Evolutionary conservation across 2,888 invertebrate species (phyloP), one percentile per base, ranked within the genome.

Genomic region (Pseudococcus viburni): DNA sequence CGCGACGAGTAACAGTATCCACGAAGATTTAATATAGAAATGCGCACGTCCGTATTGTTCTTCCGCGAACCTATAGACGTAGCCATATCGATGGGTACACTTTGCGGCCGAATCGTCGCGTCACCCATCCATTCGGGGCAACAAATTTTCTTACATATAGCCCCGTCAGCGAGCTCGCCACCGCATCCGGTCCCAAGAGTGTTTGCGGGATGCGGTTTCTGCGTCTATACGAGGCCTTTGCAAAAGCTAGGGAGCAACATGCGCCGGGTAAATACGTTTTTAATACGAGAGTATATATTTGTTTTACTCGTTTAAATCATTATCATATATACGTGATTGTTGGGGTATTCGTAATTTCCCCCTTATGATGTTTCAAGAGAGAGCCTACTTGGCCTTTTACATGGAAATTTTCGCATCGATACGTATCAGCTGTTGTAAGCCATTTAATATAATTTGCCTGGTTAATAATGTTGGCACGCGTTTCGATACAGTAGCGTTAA

Each of bases 21-120:
- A 87, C 87, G 87, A 48, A 87, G 87, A 87, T 87, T 87, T 87
- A 77, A 84, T 26, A 26, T 48, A 22, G 46, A 84, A 84, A 48
- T 46, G 84, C 84, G 48, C 48, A 84, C 55, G 77, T 77, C 26
- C 84, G 3, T 19, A 48, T 42, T 48, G 22, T 84, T 46, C n/a
- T 46, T 84, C 46, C 77, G 33, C 33, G 77, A 22, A 26, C 17
- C n/a, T 46, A 46, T 84, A 84, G 12, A 17, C 42, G 84, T 55
- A 12, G 19, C 26, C 26, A 12, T 46, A 77, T 51, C 15, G 51
- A 33, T 33, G 51, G 51, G 51, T 51, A 51, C 51, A 51, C 51
- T 51, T 51, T 17, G 51, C 51, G 1, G 15, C 17, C 12, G 17
- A 15, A 51, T 51, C 51, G 15, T 17, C 51, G 17, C 46, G 12